These are phyloP conservation scores for Oxyura jamaicensis DNA, from an alignment of 2,113 vertebrate species.

Conservation along the genomic window DNA sequence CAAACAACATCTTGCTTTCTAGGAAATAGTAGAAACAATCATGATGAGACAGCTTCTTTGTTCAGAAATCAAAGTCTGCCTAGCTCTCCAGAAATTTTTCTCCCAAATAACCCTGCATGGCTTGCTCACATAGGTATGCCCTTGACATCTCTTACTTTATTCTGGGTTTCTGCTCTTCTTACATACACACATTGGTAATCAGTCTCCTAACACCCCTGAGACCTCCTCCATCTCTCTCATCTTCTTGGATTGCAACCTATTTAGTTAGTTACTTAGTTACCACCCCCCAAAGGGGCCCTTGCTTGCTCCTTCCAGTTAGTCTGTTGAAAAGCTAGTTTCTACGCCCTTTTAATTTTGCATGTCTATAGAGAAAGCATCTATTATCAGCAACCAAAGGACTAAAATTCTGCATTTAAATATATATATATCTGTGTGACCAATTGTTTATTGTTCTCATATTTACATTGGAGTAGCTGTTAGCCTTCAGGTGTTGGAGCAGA, in stretches of 20 bases:
- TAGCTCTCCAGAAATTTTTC: background rate
- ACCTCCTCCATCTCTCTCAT: conserved; percentile 48
- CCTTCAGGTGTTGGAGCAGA: background rate
- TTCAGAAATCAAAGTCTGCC: background rate
- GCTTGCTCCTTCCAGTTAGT: conserved; percentile 24
- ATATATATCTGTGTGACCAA: no score
- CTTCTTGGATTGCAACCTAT: conserved; percentile 58
- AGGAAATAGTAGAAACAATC: background rate
- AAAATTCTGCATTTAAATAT: background rate
- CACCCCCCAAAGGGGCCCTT: conserved; percentile 46
- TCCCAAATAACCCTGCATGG: background rate
- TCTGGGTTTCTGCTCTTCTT: background rate
- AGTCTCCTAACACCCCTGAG: background rate
- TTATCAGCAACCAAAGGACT: background rate
- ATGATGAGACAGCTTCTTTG: background rate
- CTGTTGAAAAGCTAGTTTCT: background rate
- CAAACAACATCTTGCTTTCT: background rate
- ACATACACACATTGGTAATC: conserved; percentile 30
- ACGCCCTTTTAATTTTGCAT: background rate
- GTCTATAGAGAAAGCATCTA: background rate
- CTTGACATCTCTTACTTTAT: conserved; percentile 18
- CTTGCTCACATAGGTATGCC: background rate
- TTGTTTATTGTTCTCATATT: background rate
- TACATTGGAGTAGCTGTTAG: background rate
- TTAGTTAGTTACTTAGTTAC: conserved; percentile 71